Percentiles rank a stretch among this genome's conserved stretches.
These are phyloP conservation scores for Hedychridium roseum DNA, from an alignment of 2,888 invertebrate species.

Conservation along the genomic window DNA sequence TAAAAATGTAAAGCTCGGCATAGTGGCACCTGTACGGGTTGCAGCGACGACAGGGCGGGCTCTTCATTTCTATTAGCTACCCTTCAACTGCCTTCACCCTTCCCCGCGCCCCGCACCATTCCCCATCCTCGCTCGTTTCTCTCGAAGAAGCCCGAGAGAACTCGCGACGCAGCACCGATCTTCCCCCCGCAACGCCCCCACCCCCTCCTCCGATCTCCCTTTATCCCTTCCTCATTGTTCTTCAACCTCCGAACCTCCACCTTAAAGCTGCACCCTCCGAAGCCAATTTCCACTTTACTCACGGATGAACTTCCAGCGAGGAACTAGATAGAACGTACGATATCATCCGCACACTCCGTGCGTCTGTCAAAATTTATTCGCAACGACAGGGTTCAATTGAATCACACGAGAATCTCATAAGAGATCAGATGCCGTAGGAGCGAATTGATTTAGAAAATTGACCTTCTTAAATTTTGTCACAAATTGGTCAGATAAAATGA, in stretches of 20 bases:
- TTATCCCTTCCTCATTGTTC: conserved; percentile 45
- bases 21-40: conserved; percentile 36
- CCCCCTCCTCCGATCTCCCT: conserved; percentile 14
- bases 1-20: no score
- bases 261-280: conserved; percentile 47
- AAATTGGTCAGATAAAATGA: no score
- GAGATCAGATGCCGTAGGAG: no score
- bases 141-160: conserved; percentile 29
- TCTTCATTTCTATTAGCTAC: conserved; percentile 56
- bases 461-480: no score
- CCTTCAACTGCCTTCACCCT: conserved; percentile 36
- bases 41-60: conserved; percentile 46
- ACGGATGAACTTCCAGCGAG: no score
- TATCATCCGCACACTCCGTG: no score
- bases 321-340: no score
- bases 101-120: conserved; percentile 24
- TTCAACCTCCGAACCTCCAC: conserved; percentile 35
- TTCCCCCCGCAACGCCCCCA: conserved; percentile 29
- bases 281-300: no score
- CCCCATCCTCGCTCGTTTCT: conserved; percentile 19
- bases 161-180: conserved; percentile 29
- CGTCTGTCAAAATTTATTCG: no score
- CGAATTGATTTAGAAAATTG: no score
- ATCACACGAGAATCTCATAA: no score
- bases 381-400: no score